phyloP scores from a whole-genome alignment of 1,140 invertebrate genomes.

The Zaprionus camerounensis region DNA sequence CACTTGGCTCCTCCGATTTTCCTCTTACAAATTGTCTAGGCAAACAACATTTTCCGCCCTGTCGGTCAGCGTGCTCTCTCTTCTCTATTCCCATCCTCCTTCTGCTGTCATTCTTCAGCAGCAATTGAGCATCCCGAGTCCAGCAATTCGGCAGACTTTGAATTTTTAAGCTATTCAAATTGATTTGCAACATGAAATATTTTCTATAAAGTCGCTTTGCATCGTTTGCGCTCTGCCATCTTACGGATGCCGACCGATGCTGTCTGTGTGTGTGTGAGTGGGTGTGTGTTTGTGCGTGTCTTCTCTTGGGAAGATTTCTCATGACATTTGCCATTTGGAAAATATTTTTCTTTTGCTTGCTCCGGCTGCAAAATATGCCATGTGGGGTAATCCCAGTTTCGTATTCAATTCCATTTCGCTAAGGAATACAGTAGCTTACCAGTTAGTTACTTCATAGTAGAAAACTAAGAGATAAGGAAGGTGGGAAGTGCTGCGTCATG shows the following conservation, averaged over 20 bases:
- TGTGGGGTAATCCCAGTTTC: conserved; percentile 7
- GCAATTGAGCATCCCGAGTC: background rate
- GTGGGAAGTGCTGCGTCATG: background rate
- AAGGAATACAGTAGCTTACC: background rate
- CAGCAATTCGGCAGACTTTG: conserved; percentile 47
- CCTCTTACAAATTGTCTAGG: conserved; percentile 7
- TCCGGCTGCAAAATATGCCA: conserved; percentile 56
- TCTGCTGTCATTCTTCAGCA: background rate
- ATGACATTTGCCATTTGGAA: conserved; percentile 65
- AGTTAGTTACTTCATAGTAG: background rate
- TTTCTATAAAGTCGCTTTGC: conserved; percentile 49
- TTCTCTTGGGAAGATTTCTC: conserved; percentile 56
- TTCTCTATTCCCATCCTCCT: too few species aligned
- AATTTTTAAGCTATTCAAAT: conserved; percentile 67
- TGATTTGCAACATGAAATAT: conserved; percentile 65
- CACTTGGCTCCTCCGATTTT: background rate
- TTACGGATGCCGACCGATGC: background rate
- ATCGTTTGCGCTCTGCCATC: conserved; percentile 11
- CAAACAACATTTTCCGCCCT: conserved; percentile 11
- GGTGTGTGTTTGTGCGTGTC: conserved; percentile 16
- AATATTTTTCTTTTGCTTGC: conserved; percentile 59
- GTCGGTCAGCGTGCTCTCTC: background rate
- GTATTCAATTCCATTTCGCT: background rate
- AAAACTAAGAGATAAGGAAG: background rate
- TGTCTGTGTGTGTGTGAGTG: background rate